phyloP scores from a whole-genome alignment of 2,888 invertebrate genomes.

The Tetropium fuscum region DNA sequence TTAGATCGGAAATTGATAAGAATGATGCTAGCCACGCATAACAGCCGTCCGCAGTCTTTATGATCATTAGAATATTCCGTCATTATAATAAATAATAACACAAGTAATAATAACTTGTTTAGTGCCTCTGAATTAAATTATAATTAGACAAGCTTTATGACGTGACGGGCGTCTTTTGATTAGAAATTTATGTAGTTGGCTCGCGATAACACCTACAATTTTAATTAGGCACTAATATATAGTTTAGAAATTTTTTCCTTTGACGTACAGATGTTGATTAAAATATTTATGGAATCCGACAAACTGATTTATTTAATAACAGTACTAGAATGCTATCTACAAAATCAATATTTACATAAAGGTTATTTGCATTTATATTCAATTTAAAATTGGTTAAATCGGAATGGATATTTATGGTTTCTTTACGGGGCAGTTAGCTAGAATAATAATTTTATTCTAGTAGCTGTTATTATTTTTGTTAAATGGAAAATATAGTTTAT shows the following conservation, averaged over 20 bases:
- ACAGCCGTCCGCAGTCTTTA: constrained; percentile 18
- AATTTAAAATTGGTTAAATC: constrained; percentile 13
- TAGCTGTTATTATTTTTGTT: too few species aligned
- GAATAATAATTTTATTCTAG: too few species aligned
- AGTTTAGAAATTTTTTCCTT: constrained; percentile 13
- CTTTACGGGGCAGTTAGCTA: too few species aligned
- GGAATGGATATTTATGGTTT: constrained; percentile 12
- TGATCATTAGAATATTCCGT: constrained; percentile 18
- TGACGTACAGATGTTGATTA: constrained; percentile 14
- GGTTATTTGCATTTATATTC: constrained; percentile 19
- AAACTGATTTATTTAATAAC: constrained; percentile 17
- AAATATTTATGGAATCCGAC: constrained; percentile 16
- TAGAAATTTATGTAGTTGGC: constrained; percentile 11
- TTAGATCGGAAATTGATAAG: constrained; percentile 23
- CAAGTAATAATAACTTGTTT: constrained; percentile 23
- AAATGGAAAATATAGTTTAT: too few species aligned
- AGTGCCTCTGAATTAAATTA: constrained; percentile 21
- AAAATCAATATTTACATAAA: constrained; percentile 22
- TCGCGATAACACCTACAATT: constrained; percentile 24
- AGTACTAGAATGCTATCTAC: constrained; percentile 18
- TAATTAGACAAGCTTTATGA: constrained; percentile 20
- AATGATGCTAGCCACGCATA: background rate
- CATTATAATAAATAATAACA: constrained; percentile 26
- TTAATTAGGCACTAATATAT: constrained; percentile 22
- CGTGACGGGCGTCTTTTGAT: constrained; percentile 10